phyloP scores from a whole-genome alignment of 2,888 invertebrate genomes.

The Keiferia lycopersicella region DNA sequence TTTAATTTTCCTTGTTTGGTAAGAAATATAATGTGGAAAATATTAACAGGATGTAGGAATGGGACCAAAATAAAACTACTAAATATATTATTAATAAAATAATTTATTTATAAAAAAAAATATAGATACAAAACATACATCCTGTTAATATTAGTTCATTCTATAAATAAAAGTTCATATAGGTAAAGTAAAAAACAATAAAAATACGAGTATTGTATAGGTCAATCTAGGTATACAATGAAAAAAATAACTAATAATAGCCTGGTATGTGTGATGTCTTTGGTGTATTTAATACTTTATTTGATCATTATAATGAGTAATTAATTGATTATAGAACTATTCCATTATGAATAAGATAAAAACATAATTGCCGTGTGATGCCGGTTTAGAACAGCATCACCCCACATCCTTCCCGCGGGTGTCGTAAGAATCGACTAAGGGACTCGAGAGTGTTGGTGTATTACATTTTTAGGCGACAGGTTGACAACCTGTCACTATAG shows the following conservation, averaged over 20 bases:
- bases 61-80: constrained; percentile 44
- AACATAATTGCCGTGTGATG: too few species aligned
- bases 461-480: too few species aligned
- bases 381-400: too few species aligned
- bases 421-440: too few species aligned
- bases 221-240: background rate
- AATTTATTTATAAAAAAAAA: constrained; percentile 27
- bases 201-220: background rate
- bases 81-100: constrained; percentile 33
- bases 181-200: constrained; percentile 24
- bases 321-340: background rate
- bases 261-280: background rate
- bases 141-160: constrained; percentile 47
- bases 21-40: too few species aligned
- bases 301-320: background rate
- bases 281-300: constrained; percentile 5
- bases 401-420: too few species aligned
- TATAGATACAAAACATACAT: constrained; percentile 39
- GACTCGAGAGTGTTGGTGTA: too few species aligned
- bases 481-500: too few species aligned
- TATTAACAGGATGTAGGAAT: constrained; percentile 53
- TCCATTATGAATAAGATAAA: background rate
- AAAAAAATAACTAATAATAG: background rate
- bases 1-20: background rate
- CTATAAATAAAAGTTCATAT: constrained; percentile 3